Evolutionary conservation across 2,888 invertebrate species (phyloP), one percentile per base, ranked within the genome.

Genomic region (Lycophotia porphyrea): DNA sequence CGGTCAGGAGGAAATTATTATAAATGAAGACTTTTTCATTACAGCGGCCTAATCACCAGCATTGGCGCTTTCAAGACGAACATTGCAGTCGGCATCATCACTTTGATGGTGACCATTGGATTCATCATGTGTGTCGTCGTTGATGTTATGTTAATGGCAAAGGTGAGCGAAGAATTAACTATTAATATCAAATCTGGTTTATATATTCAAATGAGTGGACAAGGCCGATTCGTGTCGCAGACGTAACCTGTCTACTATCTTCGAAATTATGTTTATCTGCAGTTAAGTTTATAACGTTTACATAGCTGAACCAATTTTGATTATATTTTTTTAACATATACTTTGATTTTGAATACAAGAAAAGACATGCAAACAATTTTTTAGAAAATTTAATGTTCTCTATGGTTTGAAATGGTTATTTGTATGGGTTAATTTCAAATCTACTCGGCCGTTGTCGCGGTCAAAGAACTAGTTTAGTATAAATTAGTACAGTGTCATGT

Each of bases 81-180:
- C 70, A 97, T 98, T 15, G 97, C 98, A 63, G 97, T 98, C 27
- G 99, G 99, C 9, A 97, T 99, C 74, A 96, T 99, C 84, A 97
- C 98, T 78, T 95, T 99, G 77, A 90, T 98, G 72, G 97, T 99
- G 87, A 98, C 99, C 52, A 94, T 98, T 82, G 98, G 98, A 65
- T 99, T 98, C 95, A 97, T 97, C 84, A 95, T 97, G 42, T 98
- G 98, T 75, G 98, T 98, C 52, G 97, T 97, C 63, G 97, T 98
- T 71, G 98, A 98, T 93, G 95, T 99, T 84, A 97, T 99, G 93
- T 97, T 99, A 88, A 97, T 99, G 88, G 97, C 98, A 65, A 99
- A 99, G 98, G 99, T 99, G 97, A 91, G 76, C 31, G 39, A n/a
- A 31, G 97, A 91, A 74, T 34, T 39, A 24, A 34, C 21, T 71